Conservation (phyloP, 2,888 invertebrate species). For the Meta bourneti region DNA sequence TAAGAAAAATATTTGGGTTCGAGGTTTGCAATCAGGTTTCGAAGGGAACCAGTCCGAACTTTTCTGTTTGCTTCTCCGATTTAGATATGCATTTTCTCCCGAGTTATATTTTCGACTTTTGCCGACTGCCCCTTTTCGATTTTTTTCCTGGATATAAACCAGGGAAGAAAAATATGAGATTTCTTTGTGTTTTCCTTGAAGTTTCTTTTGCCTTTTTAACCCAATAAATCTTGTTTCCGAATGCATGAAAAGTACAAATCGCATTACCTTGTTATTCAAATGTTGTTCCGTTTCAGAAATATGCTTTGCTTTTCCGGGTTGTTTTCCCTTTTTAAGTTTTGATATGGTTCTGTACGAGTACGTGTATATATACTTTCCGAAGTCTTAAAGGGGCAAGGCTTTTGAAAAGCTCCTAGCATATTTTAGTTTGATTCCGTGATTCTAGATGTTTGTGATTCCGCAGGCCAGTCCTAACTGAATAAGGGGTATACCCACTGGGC, state of each 20-base stretch:
- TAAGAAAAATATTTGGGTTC: slow-evolving; percentile 72
- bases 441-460: no score
- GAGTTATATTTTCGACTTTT: slow-evolving; percentile 2
- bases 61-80: slow-evolving; percentile 37
- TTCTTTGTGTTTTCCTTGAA: slow-evolving; percentile 37
- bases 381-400: no score
- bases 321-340: no score
- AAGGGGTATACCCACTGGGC: no score
- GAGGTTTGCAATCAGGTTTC: slow-evolving; percentile 75
- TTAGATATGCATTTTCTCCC: slow-evolving; percentile 60
- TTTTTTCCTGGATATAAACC: slow-evolving; percentile 48
- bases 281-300: background rate
- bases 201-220: slow-evolving; percentile 7
- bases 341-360: no score
- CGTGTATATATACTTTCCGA: no score
- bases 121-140: slow-evolving; percentile 40
- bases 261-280: slow-evolving; percentile 1
- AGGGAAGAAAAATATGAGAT: slow-evolving; percentile 44
- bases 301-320: background rate
- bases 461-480: no score
- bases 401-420: no score
- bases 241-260: background rate
- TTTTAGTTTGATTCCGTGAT: no score
- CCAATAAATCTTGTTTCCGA: slow-evolving; percentile 49
- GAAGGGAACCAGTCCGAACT: slow-evolving; percentile 41